phyloP scores from a whole-genome alignment of 2,888 invertebrate genomes.

The Limnephilus rhombicus region DNA sequence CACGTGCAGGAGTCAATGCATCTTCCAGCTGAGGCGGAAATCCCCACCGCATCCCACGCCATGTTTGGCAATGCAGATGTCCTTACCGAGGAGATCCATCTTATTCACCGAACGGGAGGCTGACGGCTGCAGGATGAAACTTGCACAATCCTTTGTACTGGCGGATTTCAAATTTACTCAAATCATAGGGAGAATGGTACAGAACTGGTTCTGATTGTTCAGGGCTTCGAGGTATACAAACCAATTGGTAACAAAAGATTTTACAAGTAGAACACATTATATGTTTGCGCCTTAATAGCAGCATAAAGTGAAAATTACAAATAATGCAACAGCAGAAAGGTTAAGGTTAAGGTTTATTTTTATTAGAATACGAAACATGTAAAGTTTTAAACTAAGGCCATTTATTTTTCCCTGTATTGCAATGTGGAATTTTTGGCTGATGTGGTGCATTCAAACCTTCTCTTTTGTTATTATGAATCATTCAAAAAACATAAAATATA shows the following conservation, averaged over 20 bases:
- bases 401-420: too few species aligned
- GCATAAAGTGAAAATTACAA: too few species aligned
- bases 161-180: neutral
- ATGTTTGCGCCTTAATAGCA: too few species aligned
- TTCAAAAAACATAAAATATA: too few species aligned
- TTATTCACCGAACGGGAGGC: constrained; percentile 45
- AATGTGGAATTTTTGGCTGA: too few species aligned
- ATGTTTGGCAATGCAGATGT: constrained; percentile 63
- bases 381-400: too few species aligned
- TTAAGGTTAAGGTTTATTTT: too few species aligned
- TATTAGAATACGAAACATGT: too few species aligned
- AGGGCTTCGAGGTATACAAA: neutral
- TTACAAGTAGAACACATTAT: neutral
- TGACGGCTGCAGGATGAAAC: neutral
- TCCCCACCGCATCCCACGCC: constrained; percentile 57
- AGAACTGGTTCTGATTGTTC: neutral
- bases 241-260: neutral
- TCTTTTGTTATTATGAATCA: too few species aligned
- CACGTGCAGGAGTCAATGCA: constrained; percentile 14
- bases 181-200: neutral
- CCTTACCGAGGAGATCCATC: constrained; percentile 61
- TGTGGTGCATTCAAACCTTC: too few species aligned
- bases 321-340: too few species aligned
- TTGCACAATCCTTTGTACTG: neutral
- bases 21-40: constrained; percentile 47